Base-by-base conservation (phyloP, 2,113 vertebrate species). In the Ailuropoda melanoleuca region DNA sequence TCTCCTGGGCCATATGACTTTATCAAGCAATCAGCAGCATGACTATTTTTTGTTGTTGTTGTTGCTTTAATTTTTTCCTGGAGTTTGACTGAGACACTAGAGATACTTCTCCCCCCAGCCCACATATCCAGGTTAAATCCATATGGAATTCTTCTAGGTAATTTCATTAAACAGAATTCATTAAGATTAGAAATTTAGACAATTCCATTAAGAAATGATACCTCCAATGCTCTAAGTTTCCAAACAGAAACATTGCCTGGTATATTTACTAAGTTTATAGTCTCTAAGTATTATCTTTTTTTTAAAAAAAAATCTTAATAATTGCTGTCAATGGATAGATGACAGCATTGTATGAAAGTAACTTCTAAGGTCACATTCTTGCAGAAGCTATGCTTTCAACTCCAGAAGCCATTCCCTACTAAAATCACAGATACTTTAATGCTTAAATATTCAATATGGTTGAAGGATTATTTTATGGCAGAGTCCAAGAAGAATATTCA, bases 131-230 rank as follows among this genome's bases (percentile, higher is more conserved):
- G 8, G 66, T 56, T 77, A 64, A 77, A 39, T 50, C 75, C 39
- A 70, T 31, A 72, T 19, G 82, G 37, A 3, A 78, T 66, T 93
- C 37, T 84, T 50, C 53, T 37, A 9, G 39, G 8, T 75, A 80
- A 56, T 84, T 92, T 95, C 26, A 95, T 88, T 81, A 92, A 96
- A 72, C 64, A 86, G 17, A 87, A 66, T 4, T 66, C 70, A 70
- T 23, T 96, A 95, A 85, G 31, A 31, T 29, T 50, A 21, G 74
- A 88, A 95, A 83, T 50, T 58, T 95, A 19, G 23, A 53, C 39
- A 34, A 31, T 94, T 93, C 75, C 80, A 21, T 77, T 91, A 72
- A 80, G 26, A 87, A 29, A 15, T 66, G 21, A 62, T 5, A 64
- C 2, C 21, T 55, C 60, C 55, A 9, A 29, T 74, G 83, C 60